Evolutionary conservation across 92 coral and sea anemone species (phyloP).

Genomic region (Galaxea fascicularis): DNA sequence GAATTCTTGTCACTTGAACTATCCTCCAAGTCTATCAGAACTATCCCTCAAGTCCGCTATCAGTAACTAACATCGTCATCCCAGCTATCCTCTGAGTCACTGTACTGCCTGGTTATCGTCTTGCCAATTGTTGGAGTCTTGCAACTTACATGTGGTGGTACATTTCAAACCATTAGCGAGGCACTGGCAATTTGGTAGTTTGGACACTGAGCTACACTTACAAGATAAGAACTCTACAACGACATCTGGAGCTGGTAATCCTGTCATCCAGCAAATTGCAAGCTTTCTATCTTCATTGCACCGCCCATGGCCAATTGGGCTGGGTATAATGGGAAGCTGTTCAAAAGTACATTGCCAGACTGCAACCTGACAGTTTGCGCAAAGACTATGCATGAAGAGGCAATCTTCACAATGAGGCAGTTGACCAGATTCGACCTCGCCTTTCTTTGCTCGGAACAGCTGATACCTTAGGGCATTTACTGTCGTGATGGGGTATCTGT

Average conservation of each 20-base stretch:
- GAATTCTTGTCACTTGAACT: too few relatives aligned
- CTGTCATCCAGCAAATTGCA: slow-evolving; percentile 62
- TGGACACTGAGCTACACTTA: slow-evolving; percentile 49
- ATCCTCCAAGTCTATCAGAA: slow-evolving; percentile 6
- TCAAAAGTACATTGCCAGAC: slow-evolving; percentile 62
- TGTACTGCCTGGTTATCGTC: slow-evolving; percentile 42
- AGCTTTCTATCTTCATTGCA: slow-evolving; percentile 56
- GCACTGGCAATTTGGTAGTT: slow-evolving; percentile 55
- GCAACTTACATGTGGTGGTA: slow-evolving; percentile 55
- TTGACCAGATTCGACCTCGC: slow-evolving; percentile 74
- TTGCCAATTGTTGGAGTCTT: slow-evolving; percentile 53
- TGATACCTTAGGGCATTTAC: slow-evolving; percentile 66
- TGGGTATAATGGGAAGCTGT: slow-evolving; percentile 52
- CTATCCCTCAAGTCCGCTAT: not conserved
- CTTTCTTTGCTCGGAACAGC: slow-evolving; percentile 57
- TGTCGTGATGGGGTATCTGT: slow-evolving; percentile 26
- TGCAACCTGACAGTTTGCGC: slow-evolving; percentile 73
- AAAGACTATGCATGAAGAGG: slow-evolving; percentile 58
- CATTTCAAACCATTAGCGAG: slow-evolving; percentile 60
- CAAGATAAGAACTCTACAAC: slow-evolving; percentile 49
- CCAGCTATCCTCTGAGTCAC: slow-evolving; percentile 37
- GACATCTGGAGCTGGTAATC: slow-evolving; percentile 66
- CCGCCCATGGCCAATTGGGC: slow-evolving; percentile 62
- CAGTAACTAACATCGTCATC: slow-evolving; percentile 33
- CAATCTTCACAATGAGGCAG: slow-evolving; percentile 72